Base-by-base conservation (phyloP, 2,888 invertebrate genomes). In the Rugalucina vietnamica region DNA sequence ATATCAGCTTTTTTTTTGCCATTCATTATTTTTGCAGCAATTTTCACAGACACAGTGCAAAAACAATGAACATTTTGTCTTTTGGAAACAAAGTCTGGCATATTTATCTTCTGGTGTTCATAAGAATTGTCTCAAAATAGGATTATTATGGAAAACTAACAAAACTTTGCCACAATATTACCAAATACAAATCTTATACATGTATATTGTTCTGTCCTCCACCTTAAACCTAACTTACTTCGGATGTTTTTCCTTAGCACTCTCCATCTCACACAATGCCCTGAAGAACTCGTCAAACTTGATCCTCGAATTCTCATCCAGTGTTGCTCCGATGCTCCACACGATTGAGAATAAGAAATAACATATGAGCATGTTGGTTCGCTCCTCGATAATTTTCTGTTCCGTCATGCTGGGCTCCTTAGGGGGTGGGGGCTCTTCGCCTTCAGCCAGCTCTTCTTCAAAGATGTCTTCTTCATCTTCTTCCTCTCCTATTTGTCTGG, bases 251-350 rank as follows among this genome's bases (percentile, higher is more conserved):
- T 91, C 91, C 37, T 91, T 92, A 14, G 86, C 82, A n/a, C 92
- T 91, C 69, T 94, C 94, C 93, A 93, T 94, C 54, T 94, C 94
- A 88, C 94, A 94, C 18, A 99, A 95, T 92, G 97, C 97, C 54
- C 98, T 88, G 87, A 94, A 94, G 84, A 93, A 94, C 81, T 94
- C 94, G 76, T 94, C 94, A 92, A 95, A 95, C 90, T 93, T 94
- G 76, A 93, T 79, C 8, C 94, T 84, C 0, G 94, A 94, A 72
- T 91, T 91, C 34, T 91, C 90, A 54, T 94, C 94, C 3, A 95
- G 89, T 0, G 92, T 91, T 14, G 92, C 94, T 0, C 94, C 94
- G 24, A 94, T 87, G 0, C 94, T 93, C 95, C 95, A 95, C n/a
- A 95, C 93, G 4, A 94, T 79, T 8, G 94, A 93, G 86, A 95